Evolutionary conservation across 2,888 invertebrate species (phyloP).

Genomic region (Auanema sp.): DNA sequence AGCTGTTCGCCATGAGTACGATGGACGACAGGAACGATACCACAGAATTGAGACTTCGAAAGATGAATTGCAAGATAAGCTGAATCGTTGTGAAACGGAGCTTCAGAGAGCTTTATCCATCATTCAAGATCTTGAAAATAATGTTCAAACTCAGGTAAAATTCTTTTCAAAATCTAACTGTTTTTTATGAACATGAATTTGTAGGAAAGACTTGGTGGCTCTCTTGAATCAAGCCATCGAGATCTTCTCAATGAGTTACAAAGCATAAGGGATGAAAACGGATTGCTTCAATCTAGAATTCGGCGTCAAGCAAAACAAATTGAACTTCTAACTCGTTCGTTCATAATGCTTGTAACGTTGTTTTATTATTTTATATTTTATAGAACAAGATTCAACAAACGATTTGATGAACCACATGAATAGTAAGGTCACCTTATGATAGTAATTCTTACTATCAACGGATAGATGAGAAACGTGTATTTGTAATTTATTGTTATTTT

Average conservation of each 20-base stretch:
- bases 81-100: constrained; percentile 30
- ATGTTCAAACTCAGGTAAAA: constrained; percentile 49
- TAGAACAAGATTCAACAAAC: constrained; percentile 42
- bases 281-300: constrained; percentile 51
- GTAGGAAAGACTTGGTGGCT: constrained; percentile 51
- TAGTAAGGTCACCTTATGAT: constrained; percentile 20
- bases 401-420: constrained; percentile 38
- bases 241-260: constrained; percentile 48
- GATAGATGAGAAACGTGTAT: too few relatives aligned
- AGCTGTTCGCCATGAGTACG: constrained; percentile 45
- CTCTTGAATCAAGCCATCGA: constrained; percentile 54
- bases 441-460: too few relatives aligned
- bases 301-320: constrained; percentile 56
- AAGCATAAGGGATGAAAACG: constrained; percentile 55
- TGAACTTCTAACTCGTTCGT: constrained; percentile 54
- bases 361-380: too few relatives aligned
- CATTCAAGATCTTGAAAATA: constrained; percentile 48
- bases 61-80: constrained; percentile 43
- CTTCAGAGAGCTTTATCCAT: constrained; percentile 50
- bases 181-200: constrained; percentile 1
- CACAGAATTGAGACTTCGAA: constrained; percentile 39
- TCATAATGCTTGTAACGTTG: too few relatives aligned
- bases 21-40: constrained; percentile 37
- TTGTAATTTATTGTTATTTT: too few relatives aligned
- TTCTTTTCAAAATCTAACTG: background rate